Evolutionary conservation across 2,888 invertebrate genomes (phyloP), one percentile per base, ranked within the genome.

Genomic region (Latheticus oryzae): DNA sequence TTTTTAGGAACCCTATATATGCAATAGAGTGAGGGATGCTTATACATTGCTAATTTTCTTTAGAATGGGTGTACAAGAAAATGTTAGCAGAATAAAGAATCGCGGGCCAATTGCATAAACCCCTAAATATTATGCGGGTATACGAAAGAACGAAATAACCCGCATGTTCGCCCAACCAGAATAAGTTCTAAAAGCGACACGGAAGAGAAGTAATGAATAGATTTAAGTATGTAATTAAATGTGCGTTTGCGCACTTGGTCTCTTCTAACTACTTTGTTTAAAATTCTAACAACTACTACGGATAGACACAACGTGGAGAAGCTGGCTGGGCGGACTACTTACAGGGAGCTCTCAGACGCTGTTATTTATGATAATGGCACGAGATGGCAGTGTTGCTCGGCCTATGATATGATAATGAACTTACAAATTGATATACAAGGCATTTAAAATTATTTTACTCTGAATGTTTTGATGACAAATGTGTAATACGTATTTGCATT

Each of bases 351-450:
- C 56, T 60, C 57, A 58, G 45, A 61, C 54, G 59, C 60, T 61
- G 56, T 59, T 58, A 59, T 56, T 47, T 53, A 60, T 68, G 65
- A 65, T 72, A 73, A 75, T 74, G 74, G 76, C 76, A 76, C 75
- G 73, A 73, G 72, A 73, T 76, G 76, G 76, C 76, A 76, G 75
- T 76, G 74, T 75, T 71, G 71, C 73, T 74, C 75, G 74, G 74
- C 74, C 74, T 58, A 75, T 75, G 76, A 76, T 76, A 76, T 75
- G 75, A 75, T 73, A 72, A 76, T 75, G 76, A 76, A 76, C 76
- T 68, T 76, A 76, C 74, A 77, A 71, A 60, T 72, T 75, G 73
- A 75, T 78, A 75, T 77, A 76, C 76, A 77, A 77, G 77, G 77
- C 76, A 76, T 74, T 76, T 71, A 62, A 67, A 69, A 69, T 65